Evolutionary conservation across 1,140 invertebrate genomes (phyloP), one percentile per base, ranked within the genome.

Genomic region (Zaprionus tsacasi): DNA sequence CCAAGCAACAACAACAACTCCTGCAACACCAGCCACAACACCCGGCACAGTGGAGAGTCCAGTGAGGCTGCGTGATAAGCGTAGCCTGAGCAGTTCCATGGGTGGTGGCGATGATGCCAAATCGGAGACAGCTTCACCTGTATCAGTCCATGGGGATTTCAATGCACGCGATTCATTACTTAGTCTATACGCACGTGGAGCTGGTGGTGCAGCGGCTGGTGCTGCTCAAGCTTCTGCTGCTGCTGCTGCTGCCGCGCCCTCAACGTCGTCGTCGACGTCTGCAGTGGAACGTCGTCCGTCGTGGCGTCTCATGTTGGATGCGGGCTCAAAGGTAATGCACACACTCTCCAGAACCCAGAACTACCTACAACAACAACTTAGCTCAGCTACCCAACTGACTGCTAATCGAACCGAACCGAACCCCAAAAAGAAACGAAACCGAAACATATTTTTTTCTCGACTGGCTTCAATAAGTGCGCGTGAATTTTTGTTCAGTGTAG

Each of bases 301-400:
- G 76, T 98, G 97, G 97, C 95, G 97, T 92, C 94, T 98, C 78
- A 95, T 96, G 92, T 96, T 98, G 92, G 97, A 98, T 94, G 96
- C 96, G 93, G 95, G 95, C 93, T 97, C 95, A 94, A 98, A 97
- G 96, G 96, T 97, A 65, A 55, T 13, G 94, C 93, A 82, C 87
- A 83, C 64, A 89, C 66, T 77, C 36, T 15, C 55, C 70, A 70
- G 50, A 74, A 74, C 52, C 52, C 21, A 67, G 40, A 43, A 50
- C 36, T 43, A 55, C 15, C 15, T 50, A 72, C 13, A 64, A 68
- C 66, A 74, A 66, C 56, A 33, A 70, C 25, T 17, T 15, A 64
- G 55, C 71, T 52, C 38, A 71, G 63, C 30, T 54, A 63, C 63
- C 50, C 71, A 75, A 78, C 55, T 70, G 71, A 78, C 61, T 48